Conservation (phyloP, 1,140 invertebrate genomes). For the Bicyclus anynana region DNA sequence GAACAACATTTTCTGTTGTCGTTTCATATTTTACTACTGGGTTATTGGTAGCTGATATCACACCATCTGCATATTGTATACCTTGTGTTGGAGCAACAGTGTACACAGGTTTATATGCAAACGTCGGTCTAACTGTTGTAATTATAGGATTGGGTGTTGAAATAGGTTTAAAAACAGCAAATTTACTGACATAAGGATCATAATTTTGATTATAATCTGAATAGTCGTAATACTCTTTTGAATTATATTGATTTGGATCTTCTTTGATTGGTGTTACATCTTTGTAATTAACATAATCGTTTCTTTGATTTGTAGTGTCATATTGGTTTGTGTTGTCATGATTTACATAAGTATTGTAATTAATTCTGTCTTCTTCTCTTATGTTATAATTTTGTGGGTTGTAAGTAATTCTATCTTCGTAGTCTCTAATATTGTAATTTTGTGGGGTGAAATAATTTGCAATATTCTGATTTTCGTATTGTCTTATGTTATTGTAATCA, state of each 20-base stretch:
- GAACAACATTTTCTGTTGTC: constrained; percentile 44
- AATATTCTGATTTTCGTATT: not conserved
- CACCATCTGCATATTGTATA: constrained; percentile 9
- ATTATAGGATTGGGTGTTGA: constrained; percentile 9
- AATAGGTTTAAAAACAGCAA: constrained; percentile 22
- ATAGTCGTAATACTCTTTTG: constrained; percentile 60
- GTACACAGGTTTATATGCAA: constrained; percentile 48
- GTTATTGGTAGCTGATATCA: constrained; percentile 12
- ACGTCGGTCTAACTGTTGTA: constrained; percentile 44
- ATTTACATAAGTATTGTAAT: constrained; percentile 9
- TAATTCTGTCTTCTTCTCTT: not conserved
- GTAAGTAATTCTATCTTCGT: not conserved
- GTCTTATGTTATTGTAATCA: not conserved
- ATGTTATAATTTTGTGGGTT: not conserved
- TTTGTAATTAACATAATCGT: constrained; percentile 14
- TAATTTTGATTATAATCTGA: constrained; percentile 50
- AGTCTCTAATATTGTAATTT: not conserved
- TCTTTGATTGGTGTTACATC: constrained; percentile 38
- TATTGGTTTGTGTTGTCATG: constrained; percentile 22
- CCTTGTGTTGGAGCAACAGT: constrained; percentile 25
- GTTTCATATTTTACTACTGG: constrained; percentile 36
- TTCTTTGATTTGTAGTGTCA: not conserved
- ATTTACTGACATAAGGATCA: constrained; percentile 38
- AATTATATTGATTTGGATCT: constrained; percentile 45
- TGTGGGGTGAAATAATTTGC: not conserved